phyloP scores from a whole-genome alignment of 2,888 invertebrate species.

The Ophraella communa region DNA sequence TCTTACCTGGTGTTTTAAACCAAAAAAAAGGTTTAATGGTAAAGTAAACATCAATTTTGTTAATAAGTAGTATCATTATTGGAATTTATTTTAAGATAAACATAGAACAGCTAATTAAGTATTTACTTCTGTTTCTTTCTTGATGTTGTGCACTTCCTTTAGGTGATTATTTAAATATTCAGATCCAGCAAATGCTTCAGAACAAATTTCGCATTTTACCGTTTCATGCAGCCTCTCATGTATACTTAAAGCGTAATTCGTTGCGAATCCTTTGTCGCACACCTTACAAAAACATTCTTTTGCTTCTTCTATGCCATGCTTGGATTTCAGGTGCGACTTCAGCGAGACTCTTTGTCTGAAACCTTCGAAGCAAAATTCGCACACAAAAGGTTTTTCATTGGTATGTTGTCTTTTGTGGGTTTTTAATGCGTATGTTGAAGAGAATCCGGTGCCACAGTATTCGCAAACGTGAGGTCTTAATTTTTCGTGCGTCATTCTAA shows the following conservation, averaged over 20 bases:
- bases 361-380: conserved; percentile 44
- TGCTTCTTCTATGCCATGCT: conserved; percentile 45
- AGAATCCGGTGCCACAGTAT: conserved; percentile 45
- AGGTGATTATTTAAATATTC: conserved; percentile 40
- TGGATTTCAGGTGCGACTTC: conserved; percentile 49
- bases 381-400: conserved; percentile 46
- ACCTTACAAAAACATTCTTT: conserved; percentile 43
- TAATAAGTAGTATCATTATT: not conserved
- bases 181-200: conserved; percentile 42
- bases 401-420: conserved; percentile 48
- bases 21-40: not conserved
- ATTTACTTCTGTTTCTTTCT: not conserved
- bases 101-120: not conserved
- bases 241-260: conserved; percentile 45
- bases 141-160: conserved; percentile 30
- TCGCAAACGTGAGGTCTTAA: conserved; percentile 44
- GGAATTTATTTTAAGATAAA: not conserved
- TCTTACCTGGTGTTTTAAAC: no score
- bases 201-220: conserved; percentile 42
- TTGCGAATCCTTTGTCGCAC: conserved; percentile 47
- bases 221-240: conserved; percentile 43
- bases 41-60: not conserved
- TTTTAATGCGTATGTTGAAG: conserved; percentile 44
- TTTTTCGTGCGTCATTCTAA: conserved; percentile 45
- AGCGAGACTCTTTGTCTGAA: conserved; percentile 49